Base-by-base conservation (phyloP, 1,140 invertebrate genomes). In the Akabosia matsudoensis region DNA sequence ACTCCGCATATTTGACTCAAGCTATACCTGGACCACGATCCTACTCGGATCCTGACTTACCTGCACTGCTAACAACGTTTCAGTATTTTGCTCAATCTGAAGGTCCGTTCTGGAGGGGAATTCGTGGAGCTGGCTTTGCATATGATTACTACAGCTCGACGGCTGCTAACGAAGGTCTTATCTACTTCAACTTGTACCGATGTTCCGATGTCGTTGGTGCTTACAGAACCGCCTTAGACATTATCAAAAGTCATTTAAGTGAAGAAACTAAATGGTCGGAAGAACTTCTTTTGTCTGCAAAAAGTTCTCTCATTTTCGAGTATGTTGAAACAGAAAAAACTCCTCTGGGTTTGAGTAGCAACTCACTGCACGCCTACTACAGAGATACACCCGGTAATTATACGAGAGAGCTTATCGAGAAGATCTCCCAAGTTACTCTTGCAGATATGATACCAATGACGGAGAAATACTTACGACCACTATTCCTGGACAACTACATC, bases 1-100 rank as follows among this genome's bases (percentile, higher is more conserved):
- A 97, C 84, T 93, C 92, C 0, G 88, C 89, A 0, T 95, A 90
- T 85, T 86, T 95, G 26, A 86, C 87, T 75, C 92, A 93, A 83
- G 85, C 88, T 26, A 88, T 88, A 64, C 88, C 88, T 24, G 89
- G 89, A 76, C 89, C 94, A 37, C 87, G 84, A 0, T 88, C 91
- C 54, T 90, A 88, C 82, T 83, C 87, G 26, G 85, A 91, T 83
- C 86, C 87, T 0, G 90, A 93, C 85, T 83, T 92, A 22, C 89
- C 93, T 1, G 88, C 92, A 51, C 85, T 96, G 18, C 85, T 91
- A 72, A 90, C 96, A 30, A 91, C 92, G 75, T 86, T 95, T 61
- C 92, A 95, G 84, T 97, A 96, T 85, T 89, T 97, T 54, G 92
- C 89, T 16, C 94, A 96, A 86, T 86, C 91, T 0, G 94, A 96